Evolutionary conservation across 2,113 vertebrate genomes (phyloP).

Genomic region (Colinus virginianus): DNA sequence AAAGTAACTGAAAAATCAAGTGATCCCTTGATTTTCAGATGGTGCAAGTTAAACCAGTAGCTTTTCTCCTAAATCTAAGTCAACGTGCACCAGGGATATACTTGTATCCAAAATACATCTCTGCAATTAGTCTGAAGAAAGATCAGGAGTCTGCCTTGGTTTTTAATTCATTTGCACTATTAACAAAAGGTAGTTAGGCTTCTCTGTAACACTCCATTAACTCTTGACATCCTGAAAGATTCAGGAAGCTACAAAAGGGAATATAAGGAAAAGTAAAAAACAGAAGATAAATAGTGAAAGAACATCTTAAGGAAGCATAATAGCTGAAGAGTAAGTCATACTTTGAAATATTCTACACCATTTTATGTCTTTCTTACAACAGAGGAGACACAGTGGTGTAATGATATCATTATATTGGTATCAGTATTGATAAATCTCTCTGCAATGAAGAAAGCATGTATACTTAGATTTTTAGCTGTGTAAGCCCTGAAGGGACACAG

Average conservation of each 20-base stretch:
- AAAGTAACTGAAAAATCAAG: neutral
- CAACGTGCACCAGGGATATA: neutral
- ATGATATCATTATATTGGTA: neutral
- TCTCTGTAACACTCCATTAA: neutral
- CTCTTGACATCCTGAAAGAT: neutral
- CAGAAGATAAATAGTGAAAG: neutral
- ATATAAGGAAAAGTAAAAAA: neutral
- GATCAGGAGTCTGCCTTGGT: neutral
- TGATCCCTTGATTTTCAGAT: neutral
- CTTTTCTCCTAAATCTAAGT: neutral
- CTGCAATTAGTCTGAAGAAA: neutral
- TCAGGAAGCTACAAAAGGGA: neutral
- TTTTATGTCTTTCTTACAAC: neutral
- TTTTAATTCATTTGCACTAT: neutral
- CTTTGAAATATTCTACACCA: neutral
- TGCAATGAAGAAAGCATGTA: neutral
- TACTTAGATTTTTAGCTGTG: neutral
- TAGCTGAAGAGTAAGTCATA: neutral
- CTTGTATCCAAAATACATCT: neutral
- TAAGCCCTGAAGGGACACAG: neutral
- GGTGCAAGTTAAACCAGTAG: neutral
- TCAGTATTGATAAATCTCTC: neutral
- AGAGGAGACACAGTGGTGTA: neutral
- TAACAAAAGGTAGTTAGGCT: neutral
- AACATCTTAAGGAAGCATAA: neutral